Percentiles rank a stretch among this genome's conserved stretches.
These are phyloP conservation scores for Platorchestia sp. DNA, from an alignment of 1,140 invertebrate species.

Conservation along the genomic window DNA sequence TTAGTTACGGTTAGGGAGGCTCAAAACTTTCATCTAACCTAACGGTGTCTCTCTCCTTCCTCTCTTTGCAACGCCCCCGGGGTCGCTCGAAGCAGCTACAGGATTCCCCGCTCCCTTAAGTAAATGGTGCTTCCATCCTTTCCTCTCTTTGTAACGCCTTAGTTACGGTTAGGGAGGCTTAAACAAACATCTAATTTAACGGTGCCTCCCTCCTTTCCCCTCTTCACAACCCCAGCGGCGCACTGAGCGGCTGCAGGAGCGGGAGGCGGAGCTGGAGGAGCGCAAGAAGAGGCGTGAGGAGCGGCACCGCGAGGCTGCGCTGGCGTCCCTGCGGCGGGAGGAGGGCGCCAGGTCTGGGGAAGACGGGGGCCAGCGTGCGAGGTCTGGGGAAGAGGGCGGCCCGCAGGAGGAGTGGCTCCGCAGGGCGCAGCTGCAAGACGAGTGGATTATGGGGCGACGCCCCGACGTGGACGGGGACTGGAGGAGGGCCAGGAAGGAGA, in stretches of 20 bases:
- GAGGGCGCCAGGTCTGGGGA: neutral
- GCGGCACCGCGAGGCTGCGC: constrained; percentile 58
- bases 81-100: too few species aligned
- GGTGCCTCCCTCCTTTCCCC: too few species aligned
- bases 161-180: too few species aligned
- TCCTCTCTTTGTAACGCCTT: too few species aligned
- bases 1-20: too few species aligned
- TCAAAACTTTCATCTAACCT: too few species aligned
- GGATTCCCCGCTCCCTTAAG: too few species aligned
- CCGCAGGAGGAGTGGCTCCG: constrained; percentile 13
- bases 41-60: too few species aligned
- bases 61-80: too few species aligned
- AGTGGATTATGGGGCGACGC: constrained; percentile 22
- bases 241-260: constrained; percentile 73
- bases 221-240: constrained; percentile 73
- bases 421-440: constrained; percentile 17
- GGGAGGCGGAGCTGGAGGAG: constrained; percentile 67
- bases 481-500: neutral
- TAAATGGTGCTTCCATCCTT: too few species aligned
- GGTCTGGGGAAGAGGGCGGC: neutral
- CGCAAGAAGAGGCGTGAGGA: constrained; percentile 62
- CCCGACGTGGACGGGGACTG: neutral
- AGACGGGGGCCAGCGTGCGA: neutral
- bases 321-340: constrained; percentile 13
- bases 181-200: too few species aligned